Evolutionary conservation across 2,797 vertebrate genomes (phyloP), one percentile per base, ranked within the genome.

Genomic region (Rhabdomys pumilio): DNA sequence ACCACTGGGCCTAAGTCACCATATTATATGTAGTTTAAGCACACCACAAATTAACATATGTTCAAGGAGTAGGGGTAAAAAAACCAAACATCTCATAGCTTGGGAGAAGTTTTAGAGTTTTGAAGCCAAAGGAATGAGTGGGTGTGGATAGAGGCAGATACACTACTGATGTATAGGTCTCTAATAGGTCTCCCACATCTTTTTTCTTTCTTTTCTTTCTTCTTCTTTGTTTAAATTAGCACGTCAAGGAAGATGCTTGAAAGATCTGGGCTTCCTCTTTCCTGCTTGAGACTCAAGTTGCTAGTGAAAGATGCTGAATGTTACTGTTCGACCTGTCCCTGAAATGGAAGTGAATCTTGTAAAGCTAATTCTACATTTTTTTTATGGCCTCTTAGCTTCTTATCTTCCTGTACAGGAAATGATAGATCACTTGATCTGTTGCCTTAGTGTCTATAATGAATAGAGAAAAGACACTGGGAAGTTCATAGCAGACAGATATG

Each of bases 341-440:
- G 95, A 91, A 97, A 3, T 12, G n/a, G 95, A 96, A 82, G 97
- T 89, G 96, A 96, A 29, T 77, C 94, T 97, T 98, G 96, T 85
- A 98, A 98, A 98, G 96, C 97, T 98, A 97, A 97, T 98, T 96
- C 97, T 92, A 14, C 97, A 97, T 95, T 95, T 95, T 95, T 97
- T 3, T 13, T 96, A 87, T 97, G 92, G 94, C 94, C 97, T 98
- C 94, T 97, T 98, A 96, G 93, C 96, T 97, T 97, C 97, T 98
- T 97, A 97, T 98, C 93, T 98, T 91, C 93, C 95, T 84, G 98
- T 96, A 97, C 90, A 95, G 93, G 96, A 97, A 92, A 95, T 89
- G 98, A 96, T 76, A 96, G 98, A 98, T 98, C 96, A 96, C 97
- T 96, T 96, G 96, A 91, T 98, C 98, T 98, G 97, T 98, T 98